phyloP scores from a whole-genome alignment of 2,113 vertebrate species.

The Colius striatus region DNA sequence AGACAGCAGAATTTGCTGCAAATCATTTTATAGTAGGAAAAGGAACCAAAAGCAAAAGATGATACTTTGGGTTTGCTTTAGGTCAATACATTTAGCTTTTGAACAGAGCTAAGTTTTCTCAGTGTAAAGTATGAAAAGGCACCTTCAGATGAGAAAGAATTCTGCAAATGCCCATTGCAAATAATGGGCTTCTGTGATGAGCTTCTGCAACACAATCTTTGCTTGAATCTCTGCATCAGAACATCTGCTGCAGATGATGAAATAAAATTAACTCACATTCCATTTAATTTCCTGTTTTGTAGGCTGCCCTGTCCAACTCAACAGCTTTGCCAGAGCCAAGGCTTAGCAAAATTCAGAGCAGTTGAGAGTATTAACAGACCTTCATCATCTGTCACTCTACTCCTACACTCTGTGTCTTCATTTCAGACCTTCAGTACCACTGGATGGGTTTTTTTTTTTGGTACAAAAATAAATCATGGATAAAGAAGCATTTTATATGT shows the following conservation, averaged over 20 bases:
- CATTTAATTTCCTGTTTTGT: neutral
- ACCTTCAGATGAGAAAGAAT: neutral
- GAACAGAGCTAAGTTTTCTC: neutral
- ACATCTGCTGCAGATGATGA: constrained; percentile 43
- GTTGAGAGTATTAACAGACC: neutral
- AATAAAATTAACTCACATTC: constrained; percentile 51
- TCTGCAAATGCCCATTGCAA: neutral
- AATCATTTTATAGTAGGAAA: neutral
- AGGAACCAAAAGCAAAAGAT: neutral
- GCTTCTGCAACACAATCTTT: neutral
- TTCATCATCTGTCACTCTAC: neutral
- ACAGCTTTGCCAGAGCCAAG: constrained; percentile 17
- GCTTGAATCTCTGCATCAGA: constrained; percentile 19
- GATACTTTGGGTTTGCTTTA: neutral
- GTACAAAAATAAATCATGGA: neutral
- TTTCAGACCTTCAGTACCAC: neutral
- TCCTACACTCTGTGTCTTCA: neutral
- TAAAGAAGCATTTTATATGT: neutral
- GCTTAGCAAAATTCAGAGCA: constrained; percentile 21
- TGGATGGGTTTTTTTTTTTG: neutral
- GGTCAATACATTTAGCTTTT: neutral
- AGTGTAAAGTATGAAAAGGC: neutral
- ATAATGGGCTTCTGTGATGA: constrained; percentile 30
- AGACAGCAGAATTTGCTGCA: neutral
- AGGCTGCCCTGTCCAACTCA: neutral